Conservation (phyloP, 2,113 vertebrate species). For the Puffinus mauretanicus region DNA sequence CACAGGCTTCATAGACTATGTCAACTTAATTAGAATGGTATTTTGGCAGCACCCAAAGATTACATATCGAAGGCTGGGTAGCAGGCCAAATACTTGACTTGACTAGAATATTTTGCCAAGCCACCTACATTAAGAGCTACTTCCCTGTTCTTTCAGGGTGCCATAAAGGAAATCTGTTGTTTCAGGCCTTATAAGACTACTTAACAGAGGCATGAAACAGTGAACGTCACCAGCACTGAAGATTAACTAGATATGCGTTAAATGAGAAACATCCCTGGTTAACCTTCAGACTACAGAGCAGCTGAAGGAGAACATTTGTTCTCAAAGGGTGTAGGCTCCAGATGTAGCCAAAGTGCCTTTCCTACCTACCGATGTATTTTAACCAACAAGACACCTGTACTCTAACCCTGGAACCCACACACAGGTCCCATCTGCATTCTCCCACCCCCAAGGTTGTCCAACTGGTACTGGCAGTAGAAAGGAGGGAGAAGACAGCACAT, state of each 20-base stretch:
- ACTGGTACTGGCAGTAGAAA: neutral
- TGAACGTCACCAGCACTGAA: neutral
- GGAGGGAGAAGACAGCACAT: neutral
- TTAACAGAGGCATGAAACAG: neutral
- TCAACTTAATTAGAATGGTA: constrained; percentile 58
- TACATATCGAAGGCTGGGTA: constrained; percentile 52
- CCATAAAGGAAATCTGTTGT: constrained; percentile 11
- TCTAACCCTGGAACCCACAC: neutral
- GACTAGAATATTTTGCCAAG: constrained; percentile 40
- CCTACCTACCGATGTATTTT: neutral
- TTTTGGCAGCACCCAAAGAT: constrained; percentile 57
- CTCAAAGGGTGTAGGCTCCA: neutral
- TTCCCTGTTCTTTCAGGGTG: constrained; percentile 9
- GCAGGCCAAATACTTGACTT: constrained; percentile 51
- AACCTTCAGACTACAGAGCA: neutral
- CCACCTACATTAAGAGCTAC: constrained; percentile 45
- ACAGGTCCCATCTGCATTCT: neutral
- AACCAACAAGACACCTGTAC: neutral
- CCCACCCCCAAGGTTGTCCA: neutral
- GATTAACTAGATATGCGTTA: neutral
- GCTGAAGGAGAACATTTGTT: neutral
- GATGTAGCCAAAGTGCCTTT: neutral
- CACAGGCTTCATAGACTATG: constrained; percentile 45
- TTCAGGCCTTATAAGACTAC: neutral
- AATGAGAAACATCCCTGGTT: neutral